Conservation (phyloP, 2,113 vertebrate species). For the Odontophorus gujanensis region DNA sequence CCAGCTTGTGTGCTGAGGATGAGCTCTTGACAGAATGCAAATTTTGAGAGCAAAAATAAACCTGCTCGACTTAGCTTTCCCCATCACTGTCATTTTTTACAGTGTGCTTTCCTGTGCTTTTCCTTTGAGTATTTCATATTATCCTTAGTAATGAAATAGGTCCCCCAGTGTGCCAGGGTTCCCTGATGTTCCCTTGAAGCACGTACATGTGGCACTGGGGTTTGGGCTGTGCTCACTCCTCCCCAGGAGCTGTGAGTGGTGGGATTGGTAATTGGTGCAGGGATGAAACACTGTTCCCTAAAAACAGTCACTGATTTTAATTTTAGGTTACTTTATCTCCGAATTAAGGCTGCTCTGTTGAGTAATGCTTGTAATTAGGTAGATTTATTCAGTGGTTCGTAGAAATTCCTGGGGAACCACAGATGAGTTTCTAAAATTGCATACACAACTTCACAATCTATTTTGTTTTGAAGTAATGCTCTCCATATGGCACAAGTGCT, state of each 20-base stretch:
- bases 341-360: not conserved
- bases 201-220: accelerated
- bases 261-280: accelerated
- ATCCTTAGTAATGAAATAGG: not conserved
- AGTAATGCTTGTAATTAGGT: not conserved
- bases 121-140: not conserved
- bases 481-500: not conserved
- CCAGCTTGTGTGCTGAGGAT: not conserved
- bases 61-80: not conserved
- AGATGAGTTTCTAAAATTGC: not conserved
- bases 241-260: not conserved
- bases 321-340: not conserved
- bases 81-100: not conserved
- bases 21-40: not conserved
- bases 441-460: not conserved
- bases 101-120: accelerated
- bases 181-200: not conserved
- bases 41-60: not conserved
- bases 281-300: not conserved
- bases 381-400: not conserved
- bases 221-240: not conserved
- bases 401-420: not conserved
- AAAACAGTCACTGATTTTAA: not conserved
- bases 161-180: not conserved
- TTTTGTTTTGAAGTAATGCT: not conserved